Conservation (phyloP, 2,888 invertebrate species). For the Cordilura impudica region DNA sequence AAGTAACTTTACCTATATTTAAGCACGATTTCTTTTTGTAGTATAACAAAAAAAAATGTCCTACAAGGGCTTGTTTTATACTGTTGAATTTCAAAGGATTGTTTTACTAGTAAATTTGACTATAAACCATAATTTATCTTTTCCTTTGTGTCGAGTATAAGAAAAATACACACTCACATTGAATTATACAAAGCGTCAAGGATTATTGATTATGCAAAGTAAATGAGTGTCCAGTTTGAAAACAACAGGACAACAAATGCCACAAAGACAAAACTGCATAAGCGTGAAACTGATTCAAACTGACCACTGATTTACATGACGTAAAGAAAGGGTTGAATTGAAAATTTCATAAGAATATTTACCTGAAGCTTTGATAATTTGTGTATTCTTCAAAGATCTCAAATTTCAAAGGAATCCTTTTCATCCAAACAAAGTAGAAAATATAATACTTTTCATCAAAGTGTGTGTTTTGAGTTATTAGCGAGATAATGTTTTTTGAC, state of each 20-base stretch:
- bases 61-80: conserved; percentile 39
- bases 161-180: conserved; percentile 68
- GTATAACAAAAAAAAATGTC: conserved; percentile 35
- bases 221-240: conserved; percentile 63
- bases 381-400: conserved; percentile 54
- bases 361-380: conserved; percentile 66
- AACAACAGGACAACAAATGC: conserved; percentile 62
- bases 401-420: conserved; percentile 62
- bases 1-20: conserved; percentile 61
- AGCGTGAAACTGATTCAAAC: conserved; percentile 62
- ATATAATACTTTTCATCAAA: conserved; percentile 63
- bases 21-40: conserved; percentile 40
- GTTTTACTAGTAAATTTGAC: conserved; percentile 75
- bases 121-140: conserved; percentile 77
- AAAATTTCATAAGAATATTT: conserved; percentile 48
- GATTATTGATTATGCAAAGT: conserved; percentile 77
- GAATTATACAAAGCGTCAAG: conserved; percentile 69
- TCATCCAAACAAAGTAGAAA: background rate
- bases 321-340: conserved; percentile 69
- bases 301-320: conserved; percentile 63
- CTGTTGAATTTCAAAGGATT: conserved; percentile 66
- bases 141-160: conserved; percentile 65
- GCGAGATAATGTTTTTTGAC: conserved; percentile 74
- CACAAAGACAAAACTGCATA: conserved; percentile 66
- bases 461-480: conserved; percentile 76